These are phyloP conservation scores for Piaya cayana DNA, from an alignment of 2,113 vertebrate genomes.

Conservation along the genomic window DNA sequence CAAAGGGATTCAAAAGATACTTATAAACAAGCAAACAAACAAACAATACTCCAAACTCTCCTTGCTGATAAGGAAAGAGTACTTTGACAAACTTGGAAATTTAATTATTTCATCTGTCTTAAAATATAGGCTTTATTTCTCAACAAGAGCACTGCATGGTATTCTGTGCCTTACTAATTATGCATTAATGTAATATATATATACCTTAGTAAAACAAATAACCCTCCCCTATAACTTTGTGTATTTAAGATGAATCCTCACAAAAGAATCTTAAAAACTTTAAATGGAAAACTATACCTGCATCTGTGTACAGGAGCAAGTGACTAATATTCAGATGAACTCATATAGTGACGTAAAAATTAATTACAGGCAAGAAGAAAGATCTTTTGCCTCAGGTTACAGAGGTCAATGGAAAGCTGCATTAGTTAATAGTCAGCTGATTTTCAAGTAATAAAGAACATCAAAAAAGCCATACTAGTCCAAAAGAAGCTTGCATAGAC, in stretches of 20 bases:
- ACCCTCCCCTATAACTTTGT: background rate
- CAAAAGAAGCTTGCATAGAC: background rate
- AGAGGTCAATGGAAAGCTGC: background rate
- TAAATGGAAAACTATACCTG: background rate
- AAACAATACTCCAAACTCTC: background rate
- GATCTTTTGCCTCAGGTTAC: background rate
- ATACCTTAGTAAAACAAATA: background rate
- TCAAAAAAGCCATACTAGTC: background rate
- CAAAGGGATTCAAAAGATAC: background rate
- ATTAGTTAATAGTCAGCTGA: background rate
- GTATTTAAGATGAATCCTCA: background rate
- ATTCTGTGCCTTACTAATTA: background rate
- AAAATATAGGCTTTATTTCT: background rate
- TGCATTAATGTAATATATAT: background rate
- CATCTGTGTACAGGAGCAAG: background rate
- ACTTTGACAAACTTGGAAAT: background rate
- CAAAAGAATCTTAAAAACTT: background rate
- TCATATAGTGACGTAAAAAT: background rate
- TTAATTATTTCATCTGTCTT: background rate
- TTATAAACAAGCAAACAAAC: background rate
- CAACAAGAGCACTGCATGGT: background rate
- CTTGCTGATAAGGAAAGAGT: background rate
- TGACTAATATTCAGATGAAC: background rate
- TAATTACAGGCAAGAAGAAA: constrained; percentile 24
- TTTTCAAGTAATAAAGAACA: background rate